Conservation (phyloP, 2,888 invertebrate genomes). For the Papilio gigon region DNA sequence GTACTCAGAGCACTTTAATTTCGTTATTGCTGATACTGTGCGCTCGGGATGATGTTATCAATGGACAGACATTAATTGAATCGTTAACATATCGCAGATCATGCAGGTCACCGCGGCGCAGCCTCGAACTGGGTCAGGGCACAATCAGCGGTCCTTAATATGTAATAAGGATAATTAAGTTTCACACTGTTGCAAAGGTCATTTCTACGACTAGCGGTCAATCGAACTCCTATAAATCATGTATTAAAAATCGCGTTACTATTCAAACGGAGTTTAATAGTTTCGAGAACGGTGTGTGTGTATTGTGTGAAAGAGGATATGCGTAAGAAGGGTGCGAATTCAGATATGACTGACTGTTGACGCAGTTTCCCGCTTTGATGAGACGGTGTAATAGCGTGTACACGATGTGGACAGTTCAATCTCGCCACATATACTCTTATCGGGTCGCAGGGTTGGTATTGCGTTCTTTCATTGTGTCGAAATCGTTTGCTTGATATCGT, state of each 20-base stretch:
- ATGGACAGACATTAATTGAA: conserved; percentile 28
- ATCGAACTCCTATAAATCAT: conserved; percentile 5
- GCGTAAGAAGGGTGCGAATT: too few relatives aligned
- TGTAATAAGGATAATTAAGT: conserved; percentile 70
- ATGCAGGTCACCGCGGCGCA: conserved; percentile 42
- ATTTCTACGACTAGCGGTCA: conserved; percentile 46
- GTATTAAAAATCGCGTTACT: neutral
- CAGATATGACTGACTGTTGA: too few relatives aligned
- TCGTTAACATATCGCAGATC: conserved; percentile 42
- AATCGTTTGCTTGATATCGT: too few relatives aligned
- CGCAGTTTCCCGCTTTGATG: too few relatives aligned
- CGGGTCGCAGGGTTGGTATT: too few relatives aligned
- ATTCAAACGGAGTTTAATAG: neutral
- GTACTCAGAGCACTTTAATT: neutral
- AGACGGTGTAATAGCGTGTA: too few relatives aligned
- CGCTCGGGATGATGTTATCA: conserved; percentile 11
- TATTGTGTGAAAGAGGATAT: too few relatives aligned
- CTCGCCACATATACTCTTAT: too few relatives aligned
- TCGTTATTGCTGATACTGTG: conserved; percentile 25
- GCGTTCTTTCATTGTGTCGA: too few relatives aligned
- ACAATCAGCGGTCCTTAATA: conserved; percentile 69
- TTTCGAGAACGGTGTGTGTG: too few relatives aligned
- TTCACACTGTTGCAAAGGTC: conserved; percentile 60
- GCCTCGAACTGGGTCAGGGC: conserved; percentile 66
- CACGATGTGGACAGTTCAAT: too few relatives aligned